phyloP scores from a whole-genome alignment of 1,140 invertebrate genomes.

The Charaxes varanes region DNA sequence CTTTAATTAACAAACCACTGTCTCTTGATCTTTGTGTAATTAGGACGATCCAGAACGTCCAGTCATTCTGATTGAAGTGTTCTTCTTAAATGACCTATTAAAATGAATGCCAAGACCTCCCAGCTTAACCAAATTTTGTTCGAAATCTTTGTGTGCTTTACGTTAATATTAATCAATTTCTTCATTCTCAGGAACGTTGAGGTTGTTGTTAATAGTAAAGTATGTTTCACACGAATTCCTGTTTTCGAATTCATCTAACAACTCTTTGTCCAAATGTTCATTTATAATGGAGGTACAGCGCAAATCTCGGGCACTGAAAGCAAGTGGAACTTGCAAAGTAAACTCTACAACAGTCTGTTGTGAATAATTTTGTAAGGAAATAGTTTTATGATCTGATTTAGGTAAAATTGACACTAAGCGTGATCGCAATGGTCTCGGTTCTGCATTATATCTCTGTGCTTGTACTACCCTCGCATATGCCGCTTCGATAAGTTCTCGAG shows the following conservation, averaged over 20 bases:
- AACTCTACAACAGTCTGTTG: slow-evolving; percentile 21
- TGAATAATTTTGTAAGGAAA: slow-evolving; percentile 19
- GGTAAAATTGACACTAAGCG: slow-evolving; percentile 13
- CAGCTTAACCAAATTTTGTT: no score
- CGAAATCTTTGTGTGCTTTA: no score
- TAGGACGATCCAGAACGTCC: no score
- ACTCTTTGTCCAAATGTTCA: slow-evolving; percentile 22
- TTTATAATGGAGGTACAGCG: slow-evolving; percentile 33
- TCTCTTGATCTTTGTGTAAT: no score
- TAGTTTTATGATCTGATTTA: not conserved
- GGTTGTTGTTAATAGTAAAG: no score
- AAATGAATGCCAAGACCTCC: no score
- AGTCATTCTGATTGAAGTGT: no score
- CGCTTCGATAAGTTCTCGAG: slow-evolving; percentile 17
- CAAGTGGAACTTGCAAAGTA: slow-evolving; percentile 20
- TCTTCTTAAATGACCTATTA: no score
- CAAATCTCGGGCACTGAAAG: slow-evolving; percentile 20
- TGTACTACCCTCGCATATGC: slow-evolving; percentile 19
- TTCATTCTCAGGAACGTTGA: no score
- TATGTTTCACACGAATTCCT: slow-evolving; percentile 23
- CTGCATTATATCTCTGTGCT: slow-evolving; percentile 8
- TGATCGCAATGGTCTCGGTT: slow-evolving; percentile 11
- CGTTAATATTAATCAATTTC: no score
- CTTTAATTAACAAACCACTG: no score
- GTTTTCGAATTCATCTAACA: slow-evolving; percentile 25